Conservation (phyloP, 2,113 vertebrate genomes). For the Triplophysa dalaica region DNA sequence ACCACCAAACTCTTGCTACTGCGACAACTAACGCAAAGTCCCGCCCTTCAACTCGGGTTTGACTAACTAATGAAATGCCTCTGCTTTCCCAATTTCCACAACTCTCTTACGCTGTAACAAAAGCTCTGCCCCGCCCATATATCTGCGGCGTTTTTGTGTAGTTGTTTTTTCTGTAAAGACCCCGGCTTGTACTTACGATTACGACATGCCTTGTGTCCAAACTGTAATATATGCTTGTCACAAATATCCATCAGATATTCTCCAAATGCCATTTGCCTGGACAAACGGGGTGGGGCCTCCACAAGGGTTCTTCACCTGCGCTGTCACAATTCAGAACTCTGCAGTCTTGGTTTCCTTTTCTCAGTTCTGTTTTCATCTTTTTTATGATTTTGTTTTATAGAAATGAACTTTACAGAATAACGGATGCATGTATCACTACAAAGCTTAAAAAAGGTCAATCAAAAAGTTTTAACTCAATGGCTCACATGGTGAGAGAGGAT, state of each 20-base stretch:
- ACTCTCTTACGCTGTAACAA: conserved; percentile 60
- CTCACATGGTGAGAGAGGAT: conserved; percentile 54
- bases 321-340: conserved; percentile 79
- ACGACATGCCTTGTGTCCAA: conserved; percentile 40
- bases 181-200: conserved; percentile 22
- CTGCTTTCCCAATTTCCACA: conserved; percentile 51
- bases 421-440: conserved; percentile 82
- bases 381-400: conserved; percentile 71
- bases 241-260: conserved; percentile 32
- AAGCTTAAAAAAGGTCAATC: conserved; percentile 67
- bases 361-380: conserved; percentile 45
- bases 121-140: conserved; percentile 35
- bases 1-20: conserved; percentile 92
- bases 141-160: conserved; percentile 30
- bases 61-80: conserved; percentile 68
- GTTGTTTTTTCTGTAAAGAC: conserved; percentile 28
- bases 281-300: conserved; percentile 74
- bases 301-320: conserved; percentile 75
- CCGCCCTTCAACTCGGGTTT: conserved; percentile 59
- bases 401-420: conserved; percentile 61
- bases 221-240: conserved; percentile 29
- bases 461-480: conserved; percentile 65
- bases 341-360: conserved; percentile 74
- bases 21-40: conserved; percentile 76
- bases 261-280: conserved; percentile 25